Evolutionary conservation across 2,888 invertebrate species (phyloP).

Genomic region (Onchidella celtica): DNA sequence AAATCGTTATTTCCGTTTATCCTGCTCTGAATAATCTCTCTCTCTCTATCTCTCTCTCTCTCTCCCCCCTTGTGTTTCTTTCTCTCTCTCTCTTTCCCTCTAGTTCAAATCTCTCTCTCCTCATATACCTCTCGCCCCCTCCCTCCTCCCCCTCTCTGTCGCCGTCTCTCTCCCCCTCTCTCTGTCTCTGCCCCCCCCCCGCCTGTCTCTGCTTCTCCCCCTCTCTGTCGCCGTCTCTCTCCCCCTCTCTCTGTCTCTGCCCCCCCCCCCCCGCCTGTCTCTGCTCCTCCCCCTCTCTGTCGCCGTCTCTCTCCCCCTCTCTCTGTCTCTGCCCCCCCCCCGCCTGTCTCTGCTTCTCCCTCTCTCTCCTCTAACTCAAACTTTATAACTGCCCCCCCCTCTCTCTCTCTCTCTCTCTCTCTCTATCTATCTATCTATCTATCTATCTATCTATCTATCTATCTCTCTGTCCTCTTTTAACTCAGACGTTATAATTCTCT

Average conservation of each 20-base stretch:
- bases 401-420: slow-evolving; percentile 6
- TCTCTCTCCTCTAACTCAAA: slow-evolving; percentile 2
- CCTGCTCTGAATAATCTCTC: too few species aligned
- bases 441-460: neutral
- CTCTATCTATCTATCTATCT: slow-evolving; percentile 8
- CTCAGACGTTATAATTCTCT: too few species aligned
- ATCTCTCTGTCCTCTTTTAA: neutral
- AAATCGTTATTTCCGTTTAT: too few species aligned
- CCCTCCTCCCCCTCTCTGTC: slow-evolving; percentile 15
- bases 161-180: neutral
- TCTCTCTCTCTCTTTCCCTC: neutral
- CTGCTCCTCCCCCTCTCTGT: neutral
- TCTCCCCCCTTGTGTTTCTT: slow-evolving; percentile 12
- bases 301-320: neutral
- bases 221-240: slow-evolving; percentile 2
- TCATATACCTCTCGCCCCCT: neutral
- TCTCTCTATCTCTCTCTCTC: slow-evolving; percentile 32
- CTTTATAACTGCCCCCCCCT: neutral
- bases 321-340: neutral
- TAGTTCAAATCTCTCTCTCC: neutral
- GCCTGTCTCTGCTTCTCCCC: neutral
- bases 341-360: neutral
- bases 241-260: neutral
- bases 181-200: neutral
- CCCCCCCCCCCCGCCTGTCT: neutral